Conservation (phyloP, 2,113 vertebrate genomes). For the Argyrosomus japonicus region DNA sequence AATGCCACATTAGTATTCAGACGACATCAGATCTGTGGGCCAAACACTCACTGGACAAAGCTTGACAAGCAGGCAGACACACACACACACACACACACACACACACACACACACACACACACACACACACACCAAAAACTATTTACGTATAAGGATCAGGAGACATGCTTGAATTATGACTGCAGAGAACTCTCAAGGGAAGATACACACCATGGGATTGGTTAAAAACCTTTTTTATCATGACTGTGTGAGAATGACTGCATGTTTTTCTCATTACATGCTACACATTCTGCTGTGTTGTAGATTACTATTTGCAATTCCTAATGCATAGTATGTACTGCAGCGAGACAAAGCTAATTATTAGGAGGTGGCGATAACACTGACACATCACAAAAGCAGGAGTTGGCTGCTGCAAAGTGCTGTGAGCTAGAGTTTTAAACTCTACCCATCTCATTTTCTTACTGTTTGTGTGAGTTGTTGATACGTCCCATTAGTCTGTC, state of each 20-base stretch:
- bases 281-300: constrained; percentile 51
- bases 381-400: constrained; percentile 71
- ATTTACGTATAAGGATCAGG: constrained; percentile 17
- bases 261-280: constrained; percentile 58
- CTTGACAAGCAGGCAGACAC: constrained; percentile 32
- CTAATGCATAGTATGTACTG: constrained; percentile 55
- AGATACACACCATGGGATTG: constrained; percentile 22
- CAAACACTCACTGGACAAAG: constrained; percentile 60
- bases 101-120: constrained; percentile 10
- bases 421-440: constrained; percentile 56
- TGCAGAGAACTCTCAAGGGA: constrained; percentile 5
- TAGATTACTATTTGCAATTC: constrained; percentile 51
- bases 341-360: constrained; percentile 73
- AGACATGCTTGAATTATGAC: constrained; percentile 47
- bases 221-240: constrained; percentile 37
- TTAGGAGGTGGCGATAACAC: constrained; percentile 63
- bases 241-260: not conserved
- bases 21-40: constrained; percentile 43
- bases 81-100: constrained; percentile 8
- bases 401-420: constrained; percentile 56
- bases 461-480: constrained; percentile 54
- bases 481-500: constrained; percentile 75
- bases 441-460: constrained; percentile 49
- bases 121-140: not conserved
- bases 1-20: constrained; percentile 65